Conservation (phyloP, 2,888 invertebrate species). For the Choristoneura rosaceana region DNA sequence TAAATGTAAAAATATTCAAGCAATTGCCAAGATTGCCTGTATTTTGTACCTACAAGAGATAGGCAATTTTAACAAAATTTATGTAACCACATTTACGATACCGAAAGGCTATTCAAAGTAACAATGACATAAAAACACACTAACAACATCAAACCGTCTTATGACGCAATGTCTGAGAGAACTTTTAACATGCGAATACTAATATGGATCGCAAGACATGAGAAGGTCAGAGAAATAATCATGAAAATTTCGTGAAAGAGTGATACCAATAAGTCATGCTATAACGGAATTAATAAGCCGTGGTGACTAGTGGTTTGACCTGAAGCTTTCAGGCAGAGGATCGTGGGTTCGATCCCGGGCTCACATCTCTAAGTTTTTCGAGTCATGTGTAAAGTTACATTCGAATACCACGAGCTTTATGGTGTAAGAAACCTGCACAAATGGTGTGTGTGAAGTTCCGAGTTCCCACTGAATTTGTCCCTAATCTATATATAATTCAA, state of each 20-base stretch:
- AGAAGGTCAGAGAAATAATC: neutral
- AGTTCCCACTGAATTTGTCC: too few species aligned
- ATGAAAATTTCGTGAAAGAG: neutral
- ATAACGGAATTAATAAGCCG: too few species aligned
- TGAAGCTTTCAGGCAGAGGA: too few species aligned
- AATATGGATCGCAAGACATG: neutral
- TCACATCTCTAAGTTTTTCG: too few species aligned
- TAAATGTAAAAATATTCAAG: neutral
- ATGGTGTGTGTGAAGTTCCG: too few species aligned
- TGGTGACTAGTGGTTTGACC: too few species aligned
- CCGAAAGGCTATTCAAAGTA: neutral
- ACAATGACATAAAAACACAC: neutral
- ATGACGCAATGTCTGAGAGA: slow-evolving; percentile 7
- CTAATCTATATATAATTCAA: too few species aligned
- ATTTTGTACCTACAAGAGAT: neutral
- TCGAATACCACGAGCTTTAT: too few species aligned
- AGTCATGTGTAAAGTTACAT: too few species aligned
- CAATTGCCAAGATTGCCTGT: neutral
- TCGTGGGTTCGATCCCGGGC: too few species aligned
- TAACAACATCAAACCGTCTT: neutral
- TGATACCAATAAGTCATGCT: too few species aligned
- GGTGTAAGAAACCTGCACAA: too few species aligned
- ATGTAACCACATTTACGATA: slow-evolving; percentile 10
- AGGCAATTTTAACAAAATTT: slow-evolving; percentile 1
- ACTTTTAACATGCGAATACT: slow-evolving; percentile 7